phyloP scores from a whole-genome alignment of 2,113 vertebrate genomes.

The Mesitornis unicolor region DNA sequence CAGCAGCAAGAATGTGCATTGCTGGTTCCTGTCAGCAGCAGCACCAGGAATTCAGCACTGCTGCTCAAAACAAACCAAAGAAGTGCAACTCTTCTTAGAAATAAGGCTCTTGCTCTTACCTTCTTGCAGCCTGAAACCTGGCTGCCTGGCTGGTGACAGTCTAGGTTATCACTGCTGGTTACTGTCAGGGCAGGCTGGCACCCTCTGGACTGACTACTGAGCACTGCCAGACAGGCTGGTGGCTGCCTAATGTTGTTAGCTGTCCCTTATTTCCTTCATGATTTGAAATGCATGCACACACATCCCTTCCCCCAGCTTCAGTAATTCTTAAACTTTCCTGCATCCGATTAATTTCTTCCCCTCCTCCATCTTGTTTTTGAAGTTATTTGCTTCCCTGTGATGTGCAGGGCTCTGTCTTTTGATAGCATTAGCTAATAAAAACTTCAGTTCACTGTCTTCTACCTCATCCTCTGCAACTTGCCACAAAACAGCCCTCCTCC shows the following conservation, averaged over 20 bases:
- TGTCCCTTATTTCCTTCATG: neutral
- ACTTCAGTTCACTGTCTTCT: neutral
- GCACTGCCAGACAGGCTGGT: neutral
- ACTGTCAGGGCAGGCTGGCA: neutral
- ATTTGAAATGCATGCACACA: neutral
- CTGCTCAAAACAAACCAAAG: neutral
- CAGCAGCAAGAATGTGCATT: neutral
- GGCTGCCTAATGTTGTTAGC: neutral
- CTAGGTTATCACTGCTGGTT: neutral
- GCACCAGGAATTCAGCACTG: neutral
- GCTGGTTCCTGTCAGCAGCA: neutral
- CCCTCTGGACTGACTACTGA: neutral
- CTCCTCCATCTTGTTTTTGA: neutral
- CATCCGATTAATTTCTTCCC: neutral
- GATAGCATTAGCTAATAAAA: neutral
- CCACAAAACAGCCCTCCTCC: neutral
- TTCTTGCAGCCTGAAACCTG: conserved; percentile 12
- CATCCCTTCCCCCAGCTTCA: neutral
- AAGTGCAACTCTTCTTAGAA: neutral
- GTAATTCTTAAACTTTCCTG: neutral
- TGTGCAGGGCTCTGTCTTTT: neutral
- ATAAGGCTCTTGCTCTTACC: neutral
- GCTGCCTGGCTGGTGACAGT: neutral
- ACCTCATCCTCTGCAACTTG: neutral
- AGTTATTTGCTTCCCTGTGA: neutral